Evolutionary conservation across 2,888 invertebrate species (phyloP).

Genomic region (Leucophora obtusa): DNA sequence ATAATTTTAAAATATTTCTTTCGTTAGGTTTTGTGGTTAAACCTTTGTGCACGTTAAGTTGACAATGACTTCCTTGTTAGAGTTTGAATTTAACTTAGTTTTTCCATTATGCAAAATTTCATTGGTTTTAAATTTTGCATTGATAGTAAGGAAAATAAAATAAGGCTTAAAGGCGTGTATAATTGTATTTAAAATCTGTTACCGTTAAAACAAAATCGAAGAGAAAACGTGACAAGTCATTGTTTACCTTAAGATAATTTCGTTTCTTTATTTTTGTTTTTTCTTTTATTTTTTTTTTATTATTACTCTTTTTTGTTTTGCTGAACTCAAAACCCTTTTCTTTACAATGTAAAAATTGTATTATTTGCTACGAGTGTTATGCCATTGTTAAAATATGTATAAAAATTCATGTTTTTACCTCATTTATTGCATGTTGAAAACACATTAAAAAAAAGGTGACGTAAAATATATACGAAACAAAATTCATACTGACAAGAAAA

Average conservation of each 20-base stretch:
- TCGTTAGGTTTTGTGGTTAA: slow-evolving; percentile 44
- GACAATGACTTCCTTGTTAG: slow-evolving; percentile 64
- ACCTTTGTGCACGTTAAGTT: slow-evolving; percentile 57
- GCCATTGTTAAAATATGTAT: slow-evolving; percentile 36
- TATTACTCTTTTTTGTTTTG: background rate
- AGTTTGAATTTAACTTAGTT: slow-evolving; percentile 35
- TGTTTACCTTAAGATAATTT: slow-evolving; percentile 30
- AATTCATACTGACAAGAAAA: slow-evolving; percentile 17
- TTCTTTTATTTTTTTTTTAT: no score
- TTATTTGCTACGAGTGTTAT: slow-evolving; percentile 22
- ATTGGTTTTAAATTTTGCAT: background rate
- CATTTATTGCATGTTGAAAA: slow-evolving; percentile 57
- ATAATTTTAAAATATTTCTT: slow-evolving; percentile 42
- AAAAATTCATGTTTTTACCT: slow-evolving; percentile 54
- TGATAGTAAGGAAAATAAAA: slow-evolving; percentile 9
- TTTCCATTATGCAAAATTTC: slow-evolving; percentile 2
- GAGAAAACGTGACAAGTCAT: slow-evolving; percentile 49
- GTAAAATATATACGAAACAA: slow-evolving; percentile 23
- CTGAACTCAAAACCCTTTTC: background rate
- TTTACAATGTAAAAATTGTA: background rate
- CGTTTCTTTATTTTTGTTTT: no score
- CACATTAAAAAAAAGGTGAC: slow-evolving; percentile 45
- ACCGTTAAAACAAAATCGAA: slow-evolving; percentile 7
- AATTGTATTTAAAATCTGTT: background rate
- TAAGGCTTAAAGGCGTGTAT: background rate